phyloP scores from a whole-genome alignment of 2,113 vertebrate species.

The Labrus mixtus region DNA sequence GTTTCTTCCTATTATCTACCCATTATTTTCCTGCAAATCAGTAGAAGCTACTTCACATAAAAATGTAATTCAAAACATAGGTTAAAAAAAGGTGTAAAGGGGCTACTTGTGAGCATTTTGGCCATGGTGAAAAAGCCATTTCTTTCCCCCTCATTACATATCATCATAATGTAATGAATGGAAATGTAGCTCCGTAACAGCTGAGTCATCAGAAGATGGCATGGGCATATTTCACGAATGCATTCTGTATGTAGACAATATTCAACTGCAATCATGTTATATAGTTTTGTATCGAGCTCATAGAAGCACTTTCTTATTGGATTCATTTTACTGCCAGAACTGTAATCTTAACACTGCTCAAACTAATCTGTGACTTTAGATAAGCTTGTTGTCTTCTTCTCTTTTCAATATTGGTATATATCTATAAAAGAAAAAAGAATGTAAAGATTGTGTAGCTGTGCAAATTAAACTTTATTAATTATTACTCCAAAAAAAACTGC shows the following conservation, averaged over 20 bases:
- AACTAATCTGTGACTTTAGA: constrained; percentile 41
- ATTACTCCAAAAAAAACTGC: constrained; percentile 31
- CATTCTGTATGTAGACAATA: constrained; percentile 36
- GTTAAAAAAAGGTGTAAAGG: background rate
- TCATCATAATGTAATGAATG: constrained; percentile 33
- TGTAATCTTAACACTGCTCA: constrained; percentile 34
- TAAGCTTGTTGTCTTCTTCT: constrained; percentile 34
- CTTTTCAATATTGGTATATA: constrained; percentile 44
- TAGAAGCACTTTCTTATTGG: constrained; percentile 52
- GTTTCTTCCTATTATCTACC: constrained; percentile 20
- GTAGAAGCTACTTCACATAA: constrained; percentile 38
- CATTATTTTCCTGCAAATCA: constrained; percentile 34
- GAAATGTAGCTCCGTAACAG: constrained; percentile 26
- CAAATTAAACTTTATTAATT: constrained; percentile 35
- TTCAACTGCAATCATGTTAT: constrained; percentile 20
- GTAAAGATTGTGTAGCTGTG: constrained; percentile 35
- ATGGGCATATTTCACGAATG: constrained; percentile 29
- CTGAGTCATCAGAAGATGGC: constrained; percentile 10
- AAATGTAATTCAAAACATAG: background rate
- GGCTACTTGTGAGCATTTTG: constrained; percentile 34
- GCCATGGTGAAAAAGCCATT: constrained; percentile 13
- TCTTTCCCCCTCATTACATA: constrained; percentile 21
- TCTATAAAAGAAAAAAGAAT: constrained; percentile 30
- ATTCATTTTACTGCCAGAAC: constrained; percentile 59
- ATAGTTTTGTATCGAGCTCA: constrained; percentile 53